phyloP scores from a whole-genome alignment of 2,888 invertebrate species.

The Papilio demoleus region DNA sequence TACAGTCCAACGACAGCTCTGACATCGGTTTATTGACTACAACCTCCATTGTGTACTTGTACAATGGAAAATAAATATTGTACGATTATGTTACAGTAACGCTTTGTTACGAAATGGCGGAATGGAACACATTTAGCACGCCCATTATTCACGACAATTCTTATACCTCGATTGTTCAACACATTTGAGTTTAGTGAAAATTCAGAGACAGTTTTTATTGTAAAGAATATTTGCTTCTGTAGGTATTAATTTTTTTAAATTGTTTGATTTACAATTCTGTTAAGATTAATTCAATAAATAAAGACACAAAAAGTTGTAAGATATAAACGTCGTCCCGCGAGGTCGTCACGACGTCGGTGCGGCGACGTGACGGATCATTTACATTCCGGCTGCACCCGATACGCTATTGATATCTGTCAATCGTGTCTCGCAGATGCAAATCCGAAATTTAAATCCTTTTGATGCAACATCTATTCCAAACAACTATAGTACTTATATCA shows the following conservation, averaged over 20 bases:
- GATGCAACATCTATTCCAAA: slow-evolving; percentile 29
- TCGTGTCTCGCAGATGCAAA: slow-evolving; percentile 53
- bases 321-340: not conserved
- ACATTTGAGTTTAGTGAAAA: slow-evolving; percentile 3
- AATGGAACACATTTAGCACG: slow-evolving; percentile 38
- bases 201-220: slow-evolving; percentile 6
- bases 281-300: not conserved
- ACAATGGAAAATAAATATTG: slow-evolving; percentile 45
- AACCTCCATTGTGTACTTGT: slow-evolving; percentile 43
- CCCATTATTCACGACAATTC: slow-evolving; percentile 35
- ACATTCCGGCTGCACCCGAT: slow-evolving; percentile 34
- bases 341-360: not conserved
- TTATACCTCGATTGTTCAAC: slow-evolving; percentile 7
- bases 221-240: slow-evolving; percentile 23
- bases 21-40: slow-evolving; percentile 51
- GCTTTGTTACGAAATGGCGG: slow-evolving; percentile 36
- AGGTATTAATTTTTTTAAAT: not conserved
- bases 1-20: slow-evolving; percentile 39
- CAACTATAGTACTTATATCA: slow-evolving; percentile 12
- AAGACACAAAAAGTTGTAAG: not conserved
- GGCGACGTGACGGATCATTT: slow-evolving; percentile 29
- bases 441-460: slow-evolving; percentile 48
- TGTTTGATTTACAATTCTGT: too few species aligned
- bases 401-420: slow-evolving; percentile 53
- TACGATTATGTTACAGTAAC: slow-evolving; percentile 40